Evolutionary conservation across 2,113 vertebrate genomes (phyloP).

Genomic region (Podarcis raffonei): DNA sequence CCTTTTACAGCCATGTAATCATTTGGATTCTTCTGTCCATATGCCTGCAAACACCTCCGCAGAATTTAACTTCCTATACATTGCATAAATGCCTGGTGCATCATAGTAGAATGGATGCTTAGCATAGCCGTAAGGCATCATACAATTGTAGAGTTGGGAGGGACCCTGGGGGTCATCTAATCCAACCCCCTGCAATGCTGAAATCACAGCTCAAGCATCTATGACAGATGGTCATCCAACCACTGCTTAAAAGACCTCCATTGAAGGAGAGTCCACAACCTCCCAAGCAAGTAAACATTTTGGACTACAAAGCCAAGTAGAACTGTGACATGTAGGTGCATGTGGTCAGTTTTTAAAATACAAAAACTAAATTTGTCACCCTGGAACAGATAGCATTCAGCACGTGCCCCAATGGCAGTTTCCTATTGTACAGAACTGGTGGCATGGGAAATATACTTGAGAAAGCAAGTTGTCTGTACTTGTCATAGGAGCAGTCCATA

Average conservation of each 20-base stretch:
- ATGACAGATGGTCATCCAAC: too few relatives aligned
- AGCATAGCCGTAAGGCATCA: neutral
- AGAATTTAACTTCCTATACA: neutral
- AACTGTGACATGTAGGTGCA: neutral
- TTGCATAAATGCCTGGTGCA: neutral
- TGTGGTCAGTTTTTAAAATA: neutral
- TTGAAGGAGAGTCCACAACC: too few relatives aligned
- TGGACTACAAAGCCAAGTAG: neutral
- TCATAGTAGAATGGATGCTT: neutral
- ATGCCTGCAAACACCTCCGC: neutral
- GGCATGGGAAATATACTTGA: neutral
- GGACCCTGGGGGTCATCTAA: too few relatives aligned
- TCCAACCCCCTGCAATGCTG: too few relatives aligned
- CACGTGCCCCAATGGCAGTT: neutral
- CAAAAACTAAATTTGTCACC: neutral
- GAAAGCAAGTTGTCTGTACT: neutral
- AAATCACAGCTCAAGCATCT: too few relatives aligned
- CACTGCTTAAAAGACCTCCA: too few relatives aligned
- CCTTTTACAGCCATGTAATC: conserved; percentile 4
- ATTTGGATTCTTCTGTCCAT: conserved; percentile 30
- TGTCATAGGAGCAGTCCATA: neutral
- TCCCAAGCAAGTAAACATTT: too few relatives aligned
- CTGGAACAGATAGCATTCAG: neutral
- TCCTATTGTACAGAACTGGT: neutral
- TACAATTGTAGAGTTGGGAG: too few relatives aligned